Conservation (phyloP, 2,113 vertebrate genomes). For the Pontoporia blainvillei region DNA sequence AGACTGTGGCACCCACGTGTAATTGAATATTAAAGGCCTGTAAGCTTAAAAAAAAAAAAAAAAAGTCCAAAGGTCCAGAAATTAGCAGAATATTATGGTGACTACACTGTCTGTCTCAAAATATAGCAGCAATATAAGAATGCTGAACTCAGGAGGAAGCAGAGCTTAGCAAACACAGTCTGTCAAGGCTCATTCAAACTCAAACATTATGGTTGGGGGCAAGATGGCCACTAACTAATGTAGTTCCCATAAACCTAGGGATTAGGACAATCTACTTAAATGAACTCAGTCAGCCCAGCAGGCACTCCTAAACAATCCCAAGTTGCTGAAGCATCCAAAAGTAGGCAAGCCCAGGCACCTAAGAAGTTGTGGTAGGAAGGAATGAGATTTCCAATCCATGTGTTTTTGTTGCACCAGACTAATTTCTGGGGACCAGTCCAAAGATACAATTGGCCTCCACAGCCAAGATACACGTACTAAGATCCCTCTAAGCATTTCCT, state of each 20-base stretch:
- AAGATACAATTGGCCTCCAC: not conserved
- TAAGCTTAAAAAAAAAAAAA: not conserved
- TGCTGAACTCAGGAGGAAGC: not conserved
- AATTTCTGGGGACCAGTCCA: not conserved
- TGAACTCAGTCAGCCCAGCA: not conserved
- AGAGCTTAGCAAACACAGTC: not conserved
- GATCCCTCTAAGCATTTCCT: not conserved
- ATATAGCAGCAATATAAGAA: not conserved
- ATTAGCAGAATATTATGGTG: not conserved
- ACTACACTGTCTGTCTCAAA: not conserved
- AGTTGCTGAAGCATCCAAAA: not conserved
- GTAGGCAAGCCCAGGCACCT: not conserved
- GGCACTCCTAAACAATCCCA: not conserved
- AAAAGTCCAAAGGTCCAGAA: slow-evolving; percentile 1
- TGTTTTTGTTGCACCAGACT: not conserved
- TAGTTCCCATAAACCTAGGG: not conserved
- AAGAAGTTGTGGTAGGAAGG: not conserved
- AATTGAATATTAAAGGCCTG: slow-evolving; percentile 10
- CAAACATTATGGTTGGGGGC: not conserved
- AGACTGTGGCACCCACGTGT: not conserved
- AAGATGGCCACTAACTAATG: not conserved
- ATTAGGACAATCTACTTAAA: not conserved
- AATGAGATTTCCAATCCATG: not conserved
- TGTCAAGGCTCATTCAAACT: not conserved
- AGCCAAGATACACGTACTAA: not conserved